phyloP scores from a whole-genome alignment of 2,888 invertebrate species.

The Limnephilus marmoratus region DNA sequence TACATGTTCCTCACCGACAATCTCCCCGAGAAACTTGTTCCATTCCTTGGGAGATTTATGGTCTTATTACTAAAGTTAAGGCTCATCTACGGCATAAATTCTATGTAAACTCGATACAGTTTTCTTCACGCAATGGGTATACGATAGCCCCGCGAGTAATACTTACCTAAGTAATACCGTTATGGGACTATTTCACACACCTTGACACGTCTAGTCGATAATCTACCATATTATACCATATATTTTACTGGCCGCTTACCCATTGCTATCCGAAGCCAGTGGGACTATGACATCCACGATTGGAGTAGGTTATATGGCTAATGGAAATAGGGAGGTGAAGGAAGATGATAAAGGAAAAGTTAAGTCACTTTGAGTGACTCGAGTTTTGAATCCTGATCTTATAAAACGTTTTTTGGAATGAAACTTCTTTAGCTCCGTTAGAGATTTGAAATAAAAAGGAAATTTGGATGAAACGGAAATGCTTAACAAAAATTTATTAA shows the following conservation, averaged over 20 bases:
- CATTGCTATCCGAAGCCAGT: too few species aligned
- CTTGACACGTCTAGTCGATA: not conserved
- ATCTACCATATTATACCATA: not conserved
- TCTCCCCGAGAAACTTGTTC: conserved; percentile 58
- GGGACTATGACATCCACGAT: too few species aligned
- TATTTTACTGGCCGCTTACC: not conserved
- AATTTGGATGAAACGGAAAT: too few species aligned
- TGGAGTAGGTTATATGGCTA: too few species aligned
- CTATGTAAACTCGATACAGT: conserved; percentile 43
- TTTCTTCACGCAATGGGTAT: conserved; percentile 17
- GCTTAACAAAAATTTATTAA: too few species aligned
- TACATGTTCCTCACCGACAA: conserved; percentile 57
- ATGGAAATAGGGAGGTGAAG: too few species aligned
- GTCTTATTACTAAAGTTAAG: conserved; percentile 59
- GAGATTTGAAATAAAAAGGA: too few species aligned
- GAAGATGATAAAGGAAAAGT: too few species aligned
- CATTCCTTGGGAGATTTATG: conserved; percentile 62
- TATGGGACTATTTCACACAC: not conserved
- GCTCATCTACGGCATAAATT: conserved; percentile 48
- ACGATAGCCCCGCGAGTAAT: not conserved
- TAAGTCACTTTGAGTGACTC: too few species aligned
- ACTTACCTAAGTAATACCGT: not conserved
- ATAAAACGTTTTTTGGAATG: too few species aligned
- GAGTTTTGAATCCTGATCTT: too few species aligned
- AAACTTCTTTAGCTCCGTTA: too few species aligned